These are phyloP conservation scores for Melitaea athalia DNA, from an alignment of 2,888 invertebrate genomes.

Conservation along the genomic window DNA sequence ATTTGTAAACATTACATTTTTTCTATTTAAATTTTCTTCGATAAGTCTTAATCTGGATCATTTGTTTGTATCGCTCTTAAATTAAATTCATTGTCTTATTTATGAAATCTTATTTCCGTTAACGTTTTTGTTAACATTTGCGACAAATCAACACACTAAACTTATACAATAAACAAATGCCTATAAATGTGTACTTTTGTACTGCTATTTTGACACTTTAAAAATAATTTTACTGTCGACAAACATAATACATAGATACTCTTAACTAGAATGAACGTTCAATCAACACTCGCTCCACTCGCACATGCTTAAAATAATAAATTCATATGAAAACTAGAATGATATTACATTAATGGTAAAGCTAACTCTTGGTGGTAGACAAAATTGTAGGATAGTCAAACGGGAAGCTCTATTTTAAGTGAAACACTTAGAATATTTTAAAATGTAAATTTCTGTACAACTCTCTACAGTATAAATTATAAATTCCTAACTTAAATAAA, in stretches of 20 bases:
- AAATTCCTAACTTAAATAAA: slow-evolving; percentile 66
- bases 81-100: slow-evolving; percentile 5
- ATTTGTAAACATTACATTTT: slow-evolving; percentile 19
- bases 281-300: background rate
- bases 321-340: slow-evolving; percentile 29
- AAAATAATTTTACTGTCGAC: slow-evolving; percentile 27
- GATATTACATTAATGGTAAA: slow-evolving; percentile 30
- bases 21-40: slow-evolving; percentile 14
- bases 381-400: slow-evolving; percentile 57
- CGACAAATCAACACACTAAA: slow-evolving; percentile 2
- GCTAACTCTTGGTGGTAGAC: slow-evolving; percentile 56
- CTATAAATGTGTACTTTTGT: slow-evolving; percentile 36
- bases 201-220: slow-evolving; percentile 33
- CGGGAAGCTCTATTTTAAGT: slow-evolving; percentile 74
- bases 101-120: slow-evolving; percentile 17
- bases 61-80: slow-evolving; percentile 6
- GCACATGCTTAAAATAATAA: slow-evolving; percentile 17
- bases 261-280: slow-evolving; percentile 11
- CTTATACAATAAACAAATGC: slow-evolving; percentile 4
- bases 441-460: slow-evolving; percentile 57
- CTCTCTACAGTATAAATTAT: slow-evolving; percentile 67
- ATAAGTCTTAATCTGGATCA: slow-evolving; percentile 10
- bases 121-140: slow-evolving; percentile 1
- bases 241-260: slow-evolving; percentile 23
- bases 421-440: slow-evolving; percentile 64